A percentile compares a stretch with the other conserved stretches of the same genome.
Conservation (phyloP, 2,113 vertebrate genomes). For the Cyanistes caeruleus region DNA sequence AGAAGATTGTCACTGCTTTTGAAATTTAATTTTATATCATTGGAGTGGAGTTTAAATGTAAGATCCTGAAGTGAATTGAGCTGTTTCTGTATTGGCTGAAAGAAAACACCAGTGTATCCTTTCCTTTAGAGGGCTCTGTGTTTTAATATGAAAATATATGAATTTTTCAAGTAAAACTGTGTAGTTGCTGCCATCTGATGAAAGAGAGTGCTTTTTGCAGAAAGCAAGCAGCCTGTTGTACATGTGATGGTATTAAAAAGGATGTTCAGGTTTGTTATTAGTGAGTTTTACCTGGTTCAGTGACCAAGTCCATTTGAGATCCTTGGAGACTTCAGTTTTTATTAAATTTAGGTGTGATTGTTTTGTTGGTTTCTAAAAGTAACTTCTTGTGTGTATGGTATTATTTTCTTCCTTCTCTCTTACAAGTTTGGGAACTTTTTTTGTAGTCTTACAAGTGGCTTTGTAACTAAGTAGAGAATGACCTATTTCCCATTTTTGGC, state of each 20-base stretch:
- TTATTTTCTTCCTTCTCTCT: not conserved
- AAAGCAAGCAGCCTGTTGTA: not conserved
- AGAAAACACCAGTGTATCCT: not conserved
- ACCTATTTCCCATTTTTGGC: not conserved
- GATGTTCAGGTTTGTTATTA: not conserved
- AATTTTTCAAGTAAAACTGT: not conserved
- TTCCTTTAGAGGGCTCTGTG: not conserved
- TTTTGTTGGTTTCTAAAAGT: not conserved
- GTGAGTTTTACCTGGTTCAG: not conserved
- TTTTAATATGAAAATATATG: not conserved
- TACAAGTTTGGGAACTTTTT: not conserved
- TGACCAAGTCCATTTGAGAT: not conserved
- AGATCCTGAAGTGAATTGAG: not conserved
- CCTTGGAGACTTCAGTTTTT: not conserved
- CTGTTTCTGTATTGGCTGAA: not conserved
- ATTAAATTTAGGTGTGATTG: accelerated
- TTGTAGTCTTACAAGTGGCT: not conserved
- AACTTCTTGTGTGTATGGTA: not conserved
- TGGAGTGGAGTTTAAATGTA: not conserved
- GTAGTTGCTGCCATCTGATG: not conserved
- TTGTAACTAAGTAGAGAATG: not conserved
- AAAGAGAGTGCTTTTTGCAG: not conserved
- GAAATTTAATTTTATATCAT: not conserved
- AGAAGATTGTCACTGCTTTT: not conserved
- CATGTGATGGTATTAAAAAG: not conserved